Evolutionary conservation across 2,797 vertebrate genomes (phyloP).

Genomic region (Dipus sagitta): DNA sequence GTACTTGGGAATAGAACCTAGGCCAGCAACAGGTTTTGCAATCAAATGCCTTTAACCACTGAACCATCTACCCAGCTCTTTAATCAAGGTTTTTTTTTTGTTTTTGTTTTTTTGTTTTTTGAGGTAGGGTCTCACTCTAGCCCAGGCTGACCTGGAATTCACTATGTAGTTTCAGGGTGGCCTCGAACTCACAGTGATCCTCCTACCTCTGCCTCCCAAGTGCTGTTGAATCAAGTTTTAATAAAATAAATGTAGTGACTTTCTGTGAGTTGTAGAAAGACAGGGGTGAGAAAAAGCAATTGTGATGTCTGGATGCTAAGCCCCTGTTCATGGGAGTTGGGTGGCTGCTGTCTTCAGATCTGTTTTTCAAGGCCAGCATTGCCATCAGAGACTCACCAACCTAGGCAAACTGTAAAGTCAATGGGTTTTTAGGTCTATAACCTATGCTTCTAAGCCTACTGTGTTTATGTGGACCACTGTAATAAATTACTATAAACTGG

Average conservation of each 20-base stretch:
- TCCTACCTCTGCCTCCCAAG: too few species aligned
- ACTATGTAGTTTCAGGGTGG: too few species aligned
- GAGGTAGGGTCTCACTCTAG: too few species aligned
- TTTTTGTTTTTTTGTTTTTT: too few species aligned
- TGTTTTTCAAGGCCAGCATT: constrained; percentile 21
- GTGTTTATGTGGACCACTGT: not conserved
- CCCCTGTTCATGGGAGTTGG: not conserved
- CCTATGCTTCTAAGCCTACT: not conserved
- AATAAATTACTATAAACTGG: not conserved
- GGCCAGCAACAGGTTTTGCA: too few species aligned
- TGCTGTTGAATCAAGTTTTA: too few species aligned
- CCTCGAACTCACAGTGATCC: too few species aligned
- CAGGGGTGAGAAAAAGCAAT: not conserved
- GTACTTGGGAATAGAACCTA: too few species aligned
- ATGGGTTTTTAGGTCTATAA: constrained; percentile 9
- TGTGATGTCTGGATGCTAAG: not conserved
- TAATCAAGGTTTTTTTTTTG: too few species aligned
- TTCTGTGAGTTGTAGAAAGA: not conserved
- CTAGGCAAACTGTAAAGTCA: not conserved
- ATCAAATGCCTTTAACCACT: too few species aligned
- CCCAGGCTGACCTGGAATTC: too few species aligned
- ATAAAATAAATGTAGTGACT: constrained; percentile 40
- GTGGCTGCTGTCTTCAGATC: not conserved
- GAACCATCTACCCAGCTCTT: too few species aligned
- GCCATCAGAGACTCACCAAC: not conserved